Evolutionary conservation across 2,113 vertebrate species (phyloP), one percentile per base, ranked within the genome.

Genomic region (Physeter macrocephalus): DNA sequence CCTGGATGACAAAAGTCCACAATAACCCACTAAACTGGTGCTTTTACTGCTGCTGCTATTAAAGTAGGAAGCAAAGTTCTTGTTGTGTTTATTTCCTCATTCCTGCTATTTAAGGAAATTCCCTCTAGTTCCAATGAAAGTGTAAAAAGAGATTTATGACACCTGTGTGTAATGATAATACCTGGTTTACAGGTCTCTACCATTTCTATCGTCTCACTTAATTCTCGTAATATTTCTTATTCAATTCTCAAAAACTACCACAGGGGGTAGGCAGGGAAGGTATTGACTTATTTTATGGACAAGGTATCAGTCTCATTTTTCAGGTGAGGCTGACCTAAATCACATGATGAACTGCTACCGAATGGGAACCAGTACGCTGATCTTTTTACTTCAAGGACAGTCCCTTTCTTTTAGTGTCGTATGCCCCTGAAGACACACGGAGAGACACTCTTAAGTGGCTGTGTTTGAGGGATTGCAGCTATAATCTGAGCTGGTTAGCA

Each of bases 401-500:
- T 90, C 41, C 39, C 13, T 93, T 87, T 86, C 49, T 43, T 87
- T 39, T 59, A 49, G 36, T 31, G 61, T 31, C 25, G 7, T 6
- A 39, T 74, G 61, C 66, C 92, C 81, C 92, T 66, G 87, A 93
- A 96, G 80, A 96, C 83, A 77, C 20, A 62, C 64, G n/a, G 61
- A 97, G 54, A 96, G 84, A 64, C n/a, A n/a, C n/a, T 90, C 75
- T 29, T 78, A 92, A 97, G 80, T 81, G 93, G 82, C 92, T 10
- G 8, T 36, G 13, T 96, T 72, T 95, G 92, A 96, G 78, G 71
- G 82, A 97, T 54, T 87, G 83, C 59, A 95, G 89, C 90, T 97
- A 97, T 98, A 96, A 97, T 97, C 92, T 9, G 95, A 98, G 89
- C 87, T 97, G 95, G 96, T 98, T 96, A 95, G 96, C 97, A 98